Evolutionary conservation across 1,140 invertebrate genomes (phyloP), one percentile per base, ranked within the genome.

Genomic region (Drosophila sturtevanti): DNA sequence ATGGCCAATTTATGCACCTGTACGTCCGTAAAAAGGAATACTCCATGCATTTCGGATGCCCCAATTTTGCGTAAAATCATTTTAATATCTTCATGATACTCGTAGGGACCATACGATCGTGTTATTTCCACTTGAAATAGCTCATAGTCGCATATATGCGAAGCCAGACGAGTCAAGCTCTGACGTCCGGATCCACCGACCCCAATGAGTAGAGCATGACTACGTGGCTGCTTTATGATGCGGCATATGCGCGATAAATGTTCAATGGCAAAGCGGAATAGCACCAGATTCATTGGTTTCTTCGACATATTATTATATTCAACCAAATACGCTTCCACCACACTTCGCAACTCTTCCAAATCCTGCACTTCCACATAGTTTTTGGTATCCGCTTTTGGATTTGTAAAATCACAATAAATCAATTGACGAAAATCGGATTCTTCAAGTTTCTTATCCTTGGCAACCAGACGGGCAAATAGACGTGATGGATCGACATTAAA

Each of bases 261-360:
- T 93, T 99, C 98, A 66, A 99, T 96, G 11, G 98, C 97, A 93
- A 98, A 99, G 81, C 96, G 96, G 91, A 99, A 99, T 22, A 99
- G 93, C 3, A 99, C 98, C 51, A 99, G 93, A 93, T 98, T 97
- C 98, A 99, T 99, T 0, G 98, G 98, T 89, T 99, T 99, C 91
- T 98, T 99, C 18, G 97, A 97, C 96, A 99, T 97, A 67, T 98
- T 97, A 91, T 99, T 99, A 81, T 96, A 99, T 90, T 99, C 98
- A 1, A 95, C 95, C 11, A 99, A 93, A 93, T 97, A 98, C 0
- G 95, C 95, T 89, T 99, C 98, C 0, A 98, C 97, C n/a, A 98
- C 96, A 0, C 94, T 93, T 72, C 95, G 95, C 44, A 99, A 93
- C 61, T 95, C 94, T 68, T 97, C 96, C 72, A 98, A 93, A 90